Base-by-base conservation (phyloP, 2,113 vertebrate species). In the Trinectes maculatus region DNA sequence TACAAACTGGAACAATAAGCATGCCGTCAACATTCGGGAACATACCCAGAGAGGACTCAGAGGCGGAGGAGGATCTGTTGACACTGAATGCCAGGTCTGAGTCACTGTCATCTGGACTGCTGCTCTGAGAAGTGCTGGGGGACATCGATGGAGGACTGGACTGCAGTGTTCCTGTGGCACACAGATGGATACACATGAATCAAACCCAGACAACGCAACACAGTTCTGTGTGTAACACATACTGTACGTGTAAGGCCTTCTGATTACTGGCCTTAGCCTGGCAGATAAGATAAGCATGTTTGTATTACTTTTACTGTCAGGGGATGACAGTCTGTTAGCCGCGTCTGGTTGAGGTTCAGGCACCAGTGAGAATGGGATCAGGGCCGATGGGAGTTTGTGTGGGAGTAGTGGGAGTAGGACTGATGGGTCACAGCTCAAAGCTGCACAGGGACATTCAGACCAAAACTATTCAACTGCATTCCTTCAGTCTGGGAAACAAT, bases 11-110 rank as follows among this genome's bases (percentile, higher is more conserved):
- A 36, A 34, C 31, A 19, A 37, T 6, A 18, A 9, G 34, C 22
- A 40, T n/a, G 68, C 11, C 37, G 59, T 83, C 26, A 60, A 31
- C 18, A 39, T 65, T 71, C 71, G 53, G 47, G 21, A 43, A 72
- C 94, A 91, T 90, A 99, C 98, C 98, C n/a, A 99, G 93, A 0
- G 98, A 99, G 2, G 98, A 99, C 85, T 99, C 98, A 0, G 98
- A 99, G 16, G 96, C 95, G 1, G 97, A 99, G 0, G 96, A 99
- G 0, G 97, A 98, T 82, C 96, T 93, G 92, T 98, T 98, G 85
- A 96, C 95, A 0, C 95, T 96, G 92, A 98, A 97, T 67, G 94
- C 95, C 94, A 97, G 92, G 72, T 99, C 98, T 3, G 96, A 98
- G 88, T 98, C 96, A 0, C 98, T 99, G 90, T 98, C 97, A 0